A percentile compares a stretch with the other conserved stretches of the same genome.
Conservation (phyloP, 2,113 vertebrate genomes). For the Coreoperca whiteheadi region DNA sequence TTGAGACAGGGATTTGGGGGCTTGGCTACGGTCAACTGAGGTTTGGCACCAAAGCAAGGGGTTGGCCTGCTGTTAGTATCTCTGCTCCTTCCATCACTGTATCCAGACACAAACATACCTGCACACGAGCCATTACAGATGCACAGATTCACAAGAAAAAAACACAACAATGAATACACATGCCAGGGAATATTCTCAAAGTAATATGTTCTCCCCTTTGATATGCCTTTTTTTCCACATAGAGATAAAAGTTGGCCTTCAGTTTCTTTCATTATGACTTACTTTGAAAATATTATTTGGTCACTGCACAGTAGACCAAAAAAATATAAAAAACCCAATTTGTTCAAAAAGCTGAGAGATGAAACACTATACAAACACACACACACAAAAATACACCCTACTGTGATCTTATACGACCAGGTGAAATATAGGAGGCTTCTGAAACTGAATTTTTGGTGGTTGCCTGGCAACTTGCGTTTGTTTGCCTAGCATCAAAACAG, state of each 20-base stretch:
- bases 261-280: slow-evolving; percentile 29
- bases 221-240: background rate
- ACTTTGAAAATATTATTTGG: slow-evolving; percentile 42
- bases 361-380: slow-evolving; percentile 9
- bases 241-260: slow-evolving; percentile 43
- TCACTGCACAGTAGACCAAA: slow-evolving; percentile 5
- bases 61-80: slow-evolving; percentile 40
- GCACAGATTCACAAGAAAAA: slow-evolving; percentile 2
- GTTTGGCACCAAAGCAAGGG: slow-evolving; percentile 45
- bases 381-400: background rate
- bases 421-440: slow-evolving; percentile 45
- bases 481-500: slow-evolving; percentile 58
- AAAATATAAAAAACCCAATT: background rate
- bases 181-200: slow-evolving; percentile 4
- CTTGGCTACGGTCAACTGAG: slow-evolving; percentile 41
- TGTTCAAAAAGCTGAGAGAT: slow-evolving; percentile 37
- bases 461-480: slow-evolving; percentile 67
- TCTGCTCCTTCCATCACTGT: slow-evolving; percentile 8
- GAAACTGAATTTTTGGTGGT: slow-evolving; percentile 39
- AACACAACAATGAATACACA: background rate
- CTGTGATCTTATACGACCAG: slow-evolving; percentile 34
- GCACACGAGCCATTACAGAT: background rate
- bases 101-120: slow-evolving; percentile 7
- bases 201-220: background rate
- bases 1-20: slow-evolving; percentile 61